Base-by-base conservation (phyloP, 2,888 invertebrate genomes). In the Hirtodrosophila histrioides region DNA sequence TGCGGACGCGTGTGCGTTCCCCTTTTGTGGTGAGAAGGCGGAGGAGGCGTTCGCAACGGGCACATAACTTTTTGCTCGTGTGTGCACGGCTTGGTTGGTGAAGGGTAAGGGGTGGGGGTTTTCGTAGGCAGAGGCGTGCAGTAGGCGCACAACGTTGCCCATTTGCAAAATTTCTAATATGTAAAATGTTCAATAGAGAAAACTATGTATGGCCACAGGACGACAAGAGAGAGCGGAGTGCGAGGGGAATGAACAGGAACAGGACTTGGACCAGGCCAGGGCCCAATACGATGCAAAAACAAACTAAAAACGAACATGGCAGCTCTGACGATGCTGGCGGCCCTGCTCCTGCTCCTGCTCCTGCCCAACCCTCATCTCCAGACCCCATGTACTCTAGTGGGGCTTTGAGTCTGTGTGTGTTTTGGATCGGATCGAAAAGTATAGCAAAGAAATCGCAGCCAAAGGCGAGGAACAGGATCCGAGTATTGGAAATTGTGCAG, bases 161-260 rank as follows among this genome's bases (percentile, higher is more conserved):
- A 82, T 82, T 86, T 86, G 84, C 82, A 70, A 86, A 82, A 88
- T 84, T 85, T 88, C 88, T 88, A 86, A 88, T 86, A 84, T 84
- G 84, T 87, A 88, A 86, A 86, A 86, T 85, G 87, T 85, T 88
- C 85, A 86, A 86, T 86, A 81, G 83, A 83, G 85, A 83, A 88
- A 86, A 86, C 86, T 84, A 84, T 86, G 83, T 82, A 74, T 71
- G 80, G 74, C 62, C 75, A 71, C 37, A 66, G 66, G 67, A 78
- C 64, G 60, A 43, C 48, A 31, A 36, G 40, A 46, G 33, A 33
- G 7, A 31, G 9, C 7, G 50, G 39, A 44, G 64, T 39, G 56
- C 41, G 23, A 55, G 43, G 56, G 51, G 48, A 39, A 57, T 46
- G 31, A 27, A 6, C 27, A 3, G 27, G 5, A 27, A 5, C 27